These are phyloP conservation scores for Periplaneta americana DNA, from an alignment of 1,140 invertebrate genomes.

Conservation along the genomic window DNA sequence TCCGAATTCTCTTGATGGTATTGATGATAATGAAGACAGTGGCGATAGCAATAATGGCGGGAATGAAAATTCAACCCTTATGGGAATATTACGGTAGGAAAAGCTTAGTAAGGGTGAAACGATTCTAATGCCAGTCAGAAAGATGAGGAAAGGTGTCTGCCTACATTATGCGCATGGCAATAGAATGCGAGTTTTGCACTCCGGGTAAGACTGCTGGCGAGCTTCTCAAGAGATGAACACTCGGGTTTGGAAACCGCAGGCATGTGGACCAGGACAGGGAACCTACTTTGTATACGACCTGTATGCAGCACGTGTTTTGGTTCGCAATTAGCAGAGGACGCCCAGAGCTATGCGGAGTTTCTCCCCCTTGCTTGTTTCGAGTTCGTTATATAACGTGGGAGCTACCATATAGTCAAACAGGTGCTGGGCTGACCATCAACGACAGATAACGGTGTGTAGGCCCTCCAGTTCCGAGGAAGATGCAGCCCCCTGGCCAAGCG, in stretches of 20 bases:
- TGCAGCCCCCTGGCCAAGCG: background rate
- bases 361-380: background rate
- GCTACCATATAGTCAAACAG: background rate
- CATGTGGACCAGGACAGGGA: background rate
- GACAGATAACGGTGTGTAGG: background rate
- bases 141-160: too few species aligned
- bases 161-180: too few species aligned
- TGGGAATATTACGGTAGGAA: too few species aligned
- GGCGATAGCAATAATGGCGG: too few species aligned
- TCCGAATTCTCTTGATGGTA: too few species aligned
- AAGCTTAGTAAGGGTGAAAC: too few species aligned
- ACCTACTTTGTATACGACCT: background rate
- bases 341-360: background rate
- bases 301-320: background rate
- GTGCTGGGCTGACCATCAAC: background rate
- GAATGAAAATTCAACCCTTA: too few species aligned
- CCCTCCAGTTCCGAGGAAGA: background rate
- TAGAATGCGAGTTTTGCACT: too few species aligned
- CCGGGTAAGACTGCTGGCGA: background rate
- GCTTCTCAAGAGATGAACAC: background rate
- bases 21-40: too few species aligned
- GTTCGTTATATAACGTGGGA: background rate
- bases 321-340: background rate
- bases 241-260: background rate
- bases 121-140: too few species aligned